These are phyloP conservation scores for Arctia plantaginis DNA, from an alignment of 2,888 invertebrate genomes.

Conservation along the genomic window DNA sequence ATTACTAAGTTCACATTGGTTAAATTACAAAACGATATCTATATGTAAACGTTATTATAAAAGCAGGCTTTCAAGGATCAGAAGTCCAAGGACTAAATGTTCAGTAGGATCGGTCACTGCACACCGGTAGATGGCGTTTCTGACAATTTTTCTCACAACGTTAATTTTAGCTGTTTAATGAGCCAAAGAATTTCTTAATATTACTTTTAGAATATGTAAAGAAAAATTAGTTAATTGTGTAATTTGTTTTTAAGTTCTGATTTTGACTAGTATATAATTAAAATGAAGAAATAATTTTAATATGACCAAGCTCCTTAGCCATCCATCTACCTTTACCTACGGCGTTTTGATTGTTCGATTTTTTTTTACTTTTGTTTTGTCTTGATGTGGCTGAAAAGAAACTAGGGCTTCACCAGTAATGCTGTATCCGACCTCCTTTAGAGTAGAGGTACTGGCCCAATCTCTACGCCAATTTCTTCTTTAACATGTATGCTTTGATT, in stretches of 20 bases:
- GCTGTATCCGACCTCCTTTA: not conserved
- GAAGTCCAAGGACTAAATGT: not conserved
- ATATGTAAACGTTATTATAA: not conserved
- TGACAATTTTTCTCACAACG: not conserved
- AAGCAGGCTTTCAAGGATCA: not conserved
- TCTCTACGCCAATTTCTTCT: not conserved
- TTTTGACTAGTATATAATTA: not conserved
- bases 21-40: not conserved
- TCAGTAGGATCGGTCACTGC: not conserved
- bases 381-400: not conserved
- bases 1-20: not conserved
- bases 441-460: no score
- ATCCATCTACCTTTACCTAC: not conserved
- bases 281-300: not conserved
- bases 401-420: not conserved
- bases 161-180: not conserved
- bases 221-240: not conserved
- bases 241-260: not conserved
- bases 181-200: not conserved
- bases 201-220: not conserved
- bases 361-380: not conserved
- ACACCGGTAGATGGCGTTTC: conserved; percentile 41
- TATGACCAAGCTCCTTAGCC: not conserved
- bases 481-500: not conserved
- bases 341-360: not conserved